phyloP scores from a whole-genome alignment of 2,888 invertebrate species.

The Empis livida region DNA sequence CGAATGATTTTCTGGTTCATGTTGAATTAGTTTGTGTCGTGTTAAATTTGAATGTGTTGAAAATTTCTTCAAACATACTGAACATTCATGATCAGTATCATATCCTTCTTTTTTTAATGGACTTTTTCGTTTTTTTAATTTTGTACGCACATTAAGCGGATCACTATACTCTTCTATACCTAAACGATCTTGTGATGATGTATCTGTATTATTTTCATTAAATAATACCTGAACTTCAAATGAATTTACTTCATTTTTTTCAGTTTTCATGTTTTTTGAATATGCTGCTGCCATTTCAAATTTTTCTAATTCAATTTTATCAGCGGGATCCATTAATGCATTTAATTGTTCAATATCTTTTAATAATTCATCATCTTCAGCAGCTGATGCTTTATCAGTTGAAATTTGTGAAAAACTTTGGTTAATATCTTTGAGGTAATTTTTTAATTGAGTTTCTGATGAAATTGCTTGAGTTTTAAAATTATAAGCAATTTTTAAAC shows the following conservation, averaged over 20 bases:
- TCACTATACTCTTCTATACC: too few relatives aligned
- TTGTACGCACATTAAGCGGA: too few relatives aligned
- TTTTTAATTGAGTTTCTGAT: conserved; percentile 9
- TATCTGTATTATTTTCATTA: too few relatives aligned
- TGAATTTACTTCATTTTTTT: not conserved
- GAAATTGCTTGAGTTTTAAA: conserved; percentile 11
- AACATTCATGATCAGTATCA: too few relatives aligned
- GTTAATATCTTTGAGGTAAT: conserved; percentile 8
- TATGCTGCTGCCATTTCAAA: not conserved
- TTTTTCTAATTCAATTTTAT: not conserved
- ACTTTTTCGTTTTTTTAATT: too few relatives aligned
- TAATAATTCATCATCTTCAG: not conserved
- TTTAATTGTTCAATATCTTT: not conserved
- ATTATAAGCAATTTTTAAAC: conserved; percentile 10
- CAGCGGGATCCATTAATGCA: not conserved
- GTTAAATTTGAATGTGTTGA: too few relatives aligned
- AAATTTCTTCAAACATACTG: too few relatives aligned
- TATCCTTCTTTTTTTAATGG: too few relatives aligned
- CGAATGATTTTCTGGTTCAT: too few relatives aligned
- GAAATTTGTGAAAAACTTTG: conserved; percentile 3
- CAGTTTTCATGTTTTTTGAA: not conserved
- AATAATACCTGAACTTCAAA: too few relatives aligned
- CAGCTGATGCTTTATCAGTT: not conserved
- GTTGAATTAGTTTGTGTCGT: too few relatives aligned
- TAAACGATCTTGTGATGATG: too few relatives aligned